These are phyloP conservation scores for Drosophila melanica DNA, from an alignment of 1,140 invertebrate species.

Conservation along the genomic window DNA sequence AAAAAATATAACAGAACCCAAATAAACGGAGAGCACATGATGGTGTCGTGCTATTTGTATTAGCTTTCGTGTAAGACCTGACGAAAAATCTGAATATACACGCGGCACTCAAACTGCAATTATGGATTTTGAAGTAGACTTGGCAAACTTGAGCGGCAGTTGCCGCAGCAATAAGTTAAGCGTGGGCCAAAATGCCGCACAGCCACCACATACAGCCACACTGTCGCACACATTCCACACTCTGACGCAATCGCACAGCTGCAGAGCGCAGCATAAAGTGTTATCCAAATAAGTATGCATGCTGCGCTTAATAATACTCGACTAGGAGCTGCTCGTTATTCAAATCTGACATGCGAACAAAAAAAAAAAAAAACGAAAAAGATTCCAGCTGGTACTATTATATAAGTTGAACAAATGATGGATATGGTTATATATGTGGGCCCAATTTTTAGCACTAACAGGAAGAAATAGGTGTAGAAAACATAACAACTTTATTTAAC, in stretches of 20 bases:
- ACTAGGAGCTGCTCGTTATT: background rate
- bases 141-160: conserved; percentile 24
- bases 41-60: conserved; percentile 17
- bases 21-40: conserved; percentile 8
- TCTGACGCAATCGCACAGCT: background rate
- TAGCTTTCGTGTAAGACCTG: conserved; percentile 2
- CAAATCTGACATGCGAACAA: background rate
- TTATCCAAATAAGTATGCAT: background rate
- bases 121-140: conserved; percentile 53
- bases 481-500: too few species aligned
- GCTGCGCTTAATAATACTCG: background rate
- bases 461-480: too few species aligned
- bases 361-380: background rate
- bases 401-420: too few species aligned
- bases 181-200: conserved; percentile 12
- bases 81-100: conserved; percentile 1
- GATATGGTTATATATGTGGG: too few species aligned
- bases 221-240: conserved; percentile 11
- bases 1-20: background rate
- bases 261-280: background rate
- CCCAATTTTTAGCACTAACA: too few species aligned
- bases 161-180: conserved; percentile 10
- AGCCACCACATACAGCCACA: background rate
- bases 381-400: too few species aligned
- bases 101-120: conserved; percentile 61